phyloP scores from a whole-genome alignment of 2,113 vertebrate genomes.

The Lethenteron camtschaticum region DNA sequence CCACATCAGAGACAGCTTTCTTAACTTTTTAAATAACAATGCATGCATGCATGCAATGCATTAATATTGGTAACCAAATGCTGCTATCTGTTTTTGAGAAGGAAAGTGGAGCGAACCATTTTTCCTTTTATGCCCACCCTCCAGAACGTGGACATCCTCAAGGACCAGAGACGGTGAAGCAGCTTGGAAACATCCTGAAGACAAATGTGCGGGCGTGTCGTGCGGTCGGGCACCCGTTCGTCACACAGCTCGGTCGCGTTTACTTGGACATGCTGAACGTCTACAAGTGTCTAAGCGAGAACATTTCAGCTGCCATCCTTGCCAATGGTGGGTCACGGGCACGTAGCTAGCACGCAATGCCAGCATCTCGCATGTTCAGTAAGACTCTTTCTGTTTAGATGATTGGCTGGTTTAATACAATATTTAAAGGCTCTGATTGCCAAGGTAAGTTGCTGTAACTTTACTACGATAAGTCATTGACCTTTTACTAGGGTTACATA shows the following conservation, averaged over 20 bases:
- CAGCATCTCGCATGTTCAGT: no score
- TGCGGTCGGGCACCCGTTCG: conserved; percentile 89
- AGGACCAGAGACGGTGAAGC: conserved; percentile 98
- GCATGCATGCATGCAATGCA: no score
- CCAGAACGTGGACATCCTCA: conserved; percentile 93
- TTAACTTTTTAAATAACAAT: background rate
- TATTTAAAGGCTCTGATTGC: no score
- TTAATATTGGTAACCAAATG: no score
- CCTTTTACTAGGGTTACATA: no score
- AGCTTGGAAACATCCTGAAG: conserved; percentile 93
- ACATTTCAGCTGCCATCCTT: conserved; percentile 96
- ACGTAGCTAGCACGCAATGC: no score
- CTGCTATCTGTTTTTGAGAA: no score
- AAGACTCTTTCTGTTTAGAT: conserved; percentile 5
- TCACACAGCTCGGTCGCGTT: conserved; percentile 90
- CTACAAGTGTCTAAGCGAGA: conserved; percentile 99
- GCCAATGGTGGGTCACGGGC: conserved; percentile 47
- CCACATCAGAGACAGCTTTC: no score
- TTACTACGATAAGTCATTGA: no score
- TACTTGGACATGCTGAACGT: conserved; percentile 99
- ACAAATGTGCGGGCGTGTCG: conserved; percentile 92
- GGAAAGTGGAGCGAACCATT: no score
- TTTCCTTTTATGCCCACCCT: no score
- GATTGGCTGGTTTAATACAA: background rate
- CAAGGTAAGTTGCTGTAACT: no score